Conservation (phyloP, 2,113 vertebrate species). For the Tinamus guttatus region DNA sequence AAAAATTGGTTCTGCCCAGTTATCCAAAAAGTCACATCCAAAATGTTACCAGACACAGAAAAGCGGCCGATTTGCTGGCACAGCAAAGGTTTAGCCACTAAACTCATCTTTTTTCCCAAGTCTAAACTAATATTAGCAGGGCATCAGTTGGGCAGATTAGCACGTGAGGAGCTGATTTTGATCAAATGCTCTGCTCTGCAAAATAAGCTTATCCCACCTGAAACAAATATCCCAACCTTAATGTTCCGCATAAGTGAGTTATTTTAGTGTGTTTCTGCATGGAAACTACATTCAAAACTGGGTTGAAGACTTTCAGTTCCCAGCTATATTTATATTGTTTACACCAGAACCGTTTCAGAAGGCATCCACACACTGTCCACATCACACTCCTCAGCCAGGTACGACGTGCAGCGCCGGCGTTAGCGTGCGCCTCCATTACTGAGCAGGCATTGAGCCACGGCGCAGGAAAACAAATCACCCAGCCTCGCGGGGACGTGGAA, state of each 20-base stretch:
- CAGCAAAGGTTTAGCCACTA: neutral
- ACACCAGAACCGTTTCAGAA: constrained; percentile 31
- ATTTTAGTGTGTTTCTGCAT: constrained; percentile 48
- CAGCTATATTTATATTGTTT: constrained; percentile 62
- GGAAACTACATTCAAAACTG: constrained; percentile 41
- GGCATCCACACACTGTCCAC: constrained; percentile 31
- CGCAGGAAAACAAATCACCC: constrained; percentile 35
- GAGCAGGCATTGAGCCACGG: neutral
- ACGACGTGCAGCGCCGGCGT: neutral
- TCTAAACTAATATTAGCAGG: neutral
- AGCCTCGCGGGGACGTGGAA: neutral
- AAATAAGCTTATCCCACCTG: neutral
- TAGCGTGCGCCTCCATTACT: constrained; percentile 29
- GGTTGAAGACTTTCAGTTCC: constrained; percentile 43
- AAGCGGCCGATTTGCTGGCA: neutral
- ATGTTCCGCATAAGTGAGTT: constrained; percentile 7
- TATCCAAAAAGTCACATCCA: neutral
- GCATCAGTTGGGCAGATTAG: neutral
- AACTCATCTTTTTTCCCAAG: neutral
- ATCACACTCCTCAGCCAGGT: constrained; percentile 11
- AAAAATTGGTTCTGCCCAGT: neutral
- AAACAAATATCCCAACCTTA: neutral
- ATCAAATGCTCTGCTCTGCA: neutral
- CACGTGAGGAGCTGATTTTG: neutral
- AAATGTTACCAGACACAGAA: neutral